These are phyloP conservation scores for Syritta pipiens DNA, from an alignment of 2,888 invertebrate species.

Conservation along the genomic window DNA sequence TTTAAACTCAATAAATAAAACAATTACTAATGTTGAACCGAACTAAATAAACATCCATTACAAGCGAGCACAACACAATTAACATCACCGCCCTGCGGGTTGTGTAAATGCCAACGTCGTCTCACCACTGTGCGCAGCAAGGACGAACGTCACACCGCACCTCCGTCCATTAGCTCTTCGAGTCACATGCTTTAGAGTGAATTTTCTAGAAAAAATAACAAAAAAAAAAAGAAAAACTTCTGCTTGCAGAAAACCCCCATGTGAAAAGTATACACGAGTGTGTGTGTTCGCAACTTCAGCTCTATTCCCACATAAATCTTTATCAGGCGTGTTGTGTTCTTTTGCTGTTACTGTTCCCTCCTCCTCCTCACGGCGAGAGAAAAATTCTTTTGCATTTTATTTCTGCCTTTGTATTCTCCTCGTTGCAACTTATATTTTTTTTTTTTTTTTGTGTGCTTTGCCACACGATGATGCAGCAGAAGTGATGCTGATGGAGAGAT, in stretches of 20 bases:
- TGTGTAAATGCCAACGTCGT: background rate
- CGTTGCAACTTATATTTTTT: background rate
- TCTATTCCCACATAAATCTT: conserved; percentile 65
- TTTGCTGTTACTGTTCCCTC: background rate
- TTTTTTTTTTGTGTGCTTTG: background rate
- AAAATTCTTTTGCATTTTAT: conserved; percentile 19
- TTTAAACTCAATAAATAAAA: no score
- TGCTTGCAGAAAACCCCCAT: background rate
- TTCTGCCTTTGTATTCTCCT: background rate
- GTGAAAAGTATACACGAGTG: background rate
- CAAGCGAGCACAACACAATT: conserved; percentile 39
- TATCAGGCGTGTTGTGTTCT: conserved; percentile 26
- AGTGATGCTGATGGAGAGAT: conserved; percentile 41
- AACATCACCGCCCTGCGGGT: conserved; percentile 6
- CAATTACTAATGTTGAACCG: no score
- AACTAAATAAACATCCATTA: conserved; percentile 45
- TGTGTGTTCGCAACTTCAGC: conserved; percentile 45
- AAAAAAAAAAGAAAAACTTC: background rate
- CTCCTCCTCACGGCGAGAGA: background rate
- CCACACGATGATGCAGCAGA: conserved; percentile 14
- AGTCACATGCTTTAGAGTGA: conserved; percentile 32
- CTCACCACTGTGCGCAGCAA: conserved; percentile 16
- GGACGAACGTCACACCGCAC: conserved; percentile 37
- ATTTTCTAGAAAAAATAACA: conserved; percentile 16
- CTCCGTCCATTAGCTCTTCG: background rate